Percentiles rank a stretch among this genome's conserved stretches.
phyloP scores from a whole-genome alignment of 2,888 invertebrate genomes.

The Pristionchus arcanus region DNA sequence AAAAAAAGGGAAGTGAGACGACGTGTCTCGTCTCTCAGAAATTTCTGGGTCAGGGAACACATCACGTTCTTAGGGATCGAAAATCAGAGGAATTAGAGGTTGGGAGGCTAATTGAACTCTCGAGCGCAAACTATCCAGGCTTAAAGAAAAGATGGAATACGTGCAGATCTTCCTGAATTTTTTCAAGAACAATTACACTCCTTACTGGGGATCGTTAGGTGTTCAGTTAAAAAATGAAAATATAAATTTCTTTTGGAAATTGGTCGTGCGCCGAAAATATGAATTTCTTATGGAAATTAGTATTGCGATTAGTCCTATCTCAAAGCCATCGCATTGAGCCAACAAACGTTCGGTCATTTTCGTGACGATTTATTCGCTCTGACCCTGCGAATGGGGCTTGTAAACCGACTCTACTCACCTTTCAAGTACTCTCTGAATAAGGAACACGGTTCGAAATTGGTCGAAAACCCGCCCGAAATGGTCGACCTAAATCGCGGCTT shows the following conservation, averaged over 20 bases:
- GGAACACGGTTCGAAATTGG: not conserved
- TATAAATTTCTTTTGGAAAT: no score
- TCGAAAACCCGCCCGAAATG: not conserved
- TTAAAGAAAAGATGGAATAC: no score
- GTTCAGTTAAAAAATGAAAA: no score
- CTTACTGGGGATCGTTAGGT: no score
- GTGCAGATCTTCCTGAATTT: not conserved
- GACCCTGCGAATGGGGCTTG: slow-evolving; percentile 24
- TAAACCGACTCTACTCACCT: not conserved
- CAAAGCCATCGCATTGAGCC: not conserved
- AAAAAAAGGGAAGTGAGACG: slow-evolving; percentile 36
- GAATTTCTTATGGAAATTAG: no score
- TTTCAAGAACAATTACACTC: no score
- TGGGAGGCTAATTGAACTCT: no score
- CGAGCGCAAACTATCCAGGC: no score
- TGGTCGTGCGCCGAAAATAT: no score
- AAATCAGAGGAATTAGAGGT: no score
- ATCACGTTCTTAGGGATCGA: not conserved
- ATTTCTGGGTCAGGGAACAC: slow-evolving; percentile 2
- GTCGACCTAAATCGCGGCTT: not conserved
- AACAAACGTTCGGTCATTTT: not conserved
- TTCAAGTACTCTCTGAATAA: no score
- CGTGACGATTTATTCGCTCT: not conserved
- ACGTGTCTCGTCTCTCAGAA: not conserved
- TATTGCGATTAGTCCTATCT: no score